Evolutionary conservation across 2,888 invertebrate genomes (phyloP).

Genomic region (Lithodes maja): DNA sequence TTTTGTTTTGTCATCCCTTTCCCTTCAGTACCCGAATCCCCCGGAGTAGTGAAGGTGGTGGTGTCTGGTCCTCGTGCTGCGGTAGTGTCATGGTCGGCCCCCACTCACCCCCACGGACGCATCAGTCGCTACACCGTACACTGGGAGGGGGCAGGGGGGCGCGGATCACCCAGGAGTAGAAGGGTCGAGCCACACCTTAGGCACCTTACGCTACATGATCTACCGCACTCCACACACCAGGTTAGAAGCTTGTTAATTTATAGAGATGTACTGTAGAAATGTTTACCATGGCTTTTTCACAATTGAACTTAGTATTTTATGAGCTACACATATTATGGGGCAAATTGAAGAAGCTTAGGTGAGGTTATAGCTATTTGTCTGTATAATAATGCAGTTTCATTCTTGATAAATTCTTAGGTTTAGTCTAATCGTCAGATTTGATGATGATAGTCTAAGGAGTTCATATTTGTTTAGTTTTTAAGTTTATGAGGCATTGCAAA

Average conservation of each 20-base stretch:
- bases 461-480: no score
- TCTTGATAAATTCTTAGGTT: no score
- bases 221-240: slow-evolving; percentile 53
- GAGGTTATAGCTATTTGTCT: no score
- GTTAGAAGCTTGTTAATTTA: not conserved
- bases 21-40: slow-evolving; percentile 55
- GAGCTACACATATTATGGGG: no score
- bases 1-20: not conserved
- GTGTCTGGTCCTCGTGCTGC: slow-evolving; percentile 52
- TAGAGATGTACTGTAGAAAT: no score
- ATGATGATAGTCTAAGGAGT: no score
- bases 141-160: slow-evolving; percentile 50
- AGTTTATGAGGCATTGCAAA: no score
- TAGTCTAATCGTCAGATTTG: no score
- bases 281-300: no score
- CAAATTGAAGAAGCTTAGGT: no score
- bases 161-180: slow-evolving; percentile 38
- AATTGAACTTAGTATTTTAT: no score
- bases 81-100: slow-evolving; percentile 58
- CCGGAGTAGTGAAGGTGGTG: slow-evolving; percentile 55
- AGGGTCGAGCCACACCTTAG: slow-evolving; percentile 59
- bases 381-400: no score
- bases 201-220: slow-evolving; percentile 63
- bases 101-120: slow-evolving; percentile 51
- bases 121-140: slow-evolving; percentile 61